phyloP scores from a whole-genome alignment of 2,888 invertebrate genomes.

The Drosophila emarginata region DNA sequence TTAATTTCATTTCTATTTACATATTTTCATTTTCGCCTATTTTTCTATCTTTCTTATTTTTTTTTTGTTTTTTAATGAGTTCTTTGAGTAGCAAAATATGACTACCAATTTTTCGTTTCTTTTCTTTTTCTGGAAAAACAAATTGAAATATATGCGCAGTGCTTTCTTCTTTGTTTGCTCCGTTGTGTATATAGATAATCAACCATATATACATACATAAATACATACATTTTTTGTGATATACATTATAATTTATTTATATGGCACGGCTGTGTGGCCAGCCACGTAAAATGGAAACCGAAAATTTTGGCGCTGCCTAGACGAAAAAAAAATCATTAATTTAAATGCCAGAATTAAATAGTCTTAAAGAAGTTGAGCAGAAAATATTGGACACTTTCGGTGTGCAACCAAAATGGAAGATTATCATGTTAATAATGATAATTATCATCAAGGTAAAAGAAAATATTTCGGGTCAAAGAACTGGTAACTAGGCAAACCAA shows the following conservation, averaged over 20 bases:
- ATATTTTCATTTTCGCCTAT: slow-evolving; percentile 1
- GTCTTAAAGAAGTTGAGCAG: slow-evolving; percentile 11
- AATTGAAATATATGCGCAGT: slow-evolving; percentile 37
- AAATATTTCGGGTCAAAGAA: slow-evolving; percentile 11
- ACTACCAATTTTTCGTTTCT: slow-evolving; percentile 16
- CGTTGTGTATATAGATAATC: not conserved
- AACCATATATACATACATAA: not conserved
- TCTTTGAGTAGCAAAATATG: slow-evolving; percentile 34
- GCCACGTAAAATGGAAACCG: slow-evolving; percentile 23
- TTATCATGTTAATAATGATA: not conserved
- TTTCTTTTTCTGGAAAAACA: slow-evolving; percentile 26
- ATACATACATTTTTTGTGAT: slow-evolving; percentile 7
- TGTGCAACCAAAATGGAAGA: not conserved
- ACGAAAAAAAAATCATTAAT: slow-evolving; percentile 28
- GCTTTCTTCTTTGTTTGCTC: slow-evolving; percentile 24
- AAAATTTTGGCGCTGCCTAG: slow-evolving; percentile 16
- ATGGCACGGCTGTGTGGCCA: slow-evolving; percentile 23
- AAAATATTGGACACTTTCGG: not conserved
- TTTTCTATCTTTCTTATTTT: not conserved
- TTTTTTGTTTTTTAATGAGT: slow-evolving; percentile 31
- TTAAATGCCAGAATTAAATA: slow-evolving; percentile 22
- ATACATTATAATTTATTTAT: slow-evolving; percentile 30
- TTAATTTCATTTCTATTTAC: no score
- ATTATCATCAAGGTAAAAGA: slow-evolving; percentile 20
- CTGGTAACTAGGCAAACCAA: not conserved